These are phyloP conservation scores for Danaus melanippus DNA, from an alignment of 1,140 invertebrate species.

Conservation along the genomic window DNA sequence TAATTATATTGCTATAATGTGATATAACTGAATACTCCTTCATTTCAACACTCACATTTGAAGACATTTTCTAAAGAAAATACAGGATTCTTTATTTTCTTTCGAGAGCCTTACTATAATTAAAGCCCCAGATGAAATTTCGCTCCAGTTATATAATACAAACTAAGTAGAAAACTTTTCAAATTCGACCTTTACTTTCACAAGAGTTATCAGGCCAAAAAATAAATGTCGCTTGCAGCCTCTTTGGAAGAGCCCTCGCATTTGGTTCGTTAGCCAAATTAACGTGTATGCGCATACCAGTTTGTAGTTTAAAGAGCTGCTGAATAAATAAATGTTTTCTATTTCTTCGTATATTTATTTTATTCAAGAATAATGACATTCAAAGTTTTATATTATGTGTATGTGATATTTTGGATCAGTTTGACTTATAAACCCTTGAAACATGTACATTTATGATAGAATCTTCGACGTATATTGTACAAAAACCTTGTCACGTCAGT, in stretches of 20 bases:
- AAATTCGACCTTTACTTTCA: constrained; percentile 1
- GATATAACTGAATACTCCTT: too few species aligned
- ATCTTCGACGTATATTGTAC: too few species aligned
- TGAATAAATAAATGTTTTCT: constrained; percentile 5
- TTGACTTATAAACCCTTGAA: too few species aligned
- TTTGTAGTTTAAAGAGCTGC: constrained; percentile 36
- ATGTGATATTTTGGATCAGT: neutral
- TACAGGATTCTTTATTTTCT: too few species aligned
- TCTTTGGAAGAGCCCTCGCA: constrained; percentile 38
- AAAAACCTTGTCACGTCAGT: too few species aligned
- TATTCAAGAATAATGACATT: neutral
- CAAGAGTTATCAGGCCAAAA: constrained; percentile 24
- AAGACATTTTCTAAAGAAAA: too few species aligned
- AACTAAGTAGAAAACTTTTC: neutral
- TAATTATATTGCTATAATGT: too few species aligned
- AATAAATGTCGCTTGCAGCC: constrained; percentile 37
- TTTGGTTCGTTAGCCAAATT: constrained; percentile 58
- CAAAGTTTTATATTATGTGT: constrained; percentile 1
- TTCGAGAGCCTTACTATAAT: too few species aligned
- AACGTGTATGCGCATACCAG: constrained; percentile 47
- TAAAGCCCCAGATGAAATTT: neutral
- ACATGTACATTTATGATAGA: too few species aligned
- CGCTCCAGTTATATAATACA: neutral
- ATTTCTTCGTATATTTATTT: too few species aligned
- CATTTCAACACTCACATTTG: too few species aligned